Evolutionary conservation across 2,888 invertebrate species (phyloP), one percentile per base, ranked within the genome.

Genomic region (Melinaea marsaeus): DNA sequence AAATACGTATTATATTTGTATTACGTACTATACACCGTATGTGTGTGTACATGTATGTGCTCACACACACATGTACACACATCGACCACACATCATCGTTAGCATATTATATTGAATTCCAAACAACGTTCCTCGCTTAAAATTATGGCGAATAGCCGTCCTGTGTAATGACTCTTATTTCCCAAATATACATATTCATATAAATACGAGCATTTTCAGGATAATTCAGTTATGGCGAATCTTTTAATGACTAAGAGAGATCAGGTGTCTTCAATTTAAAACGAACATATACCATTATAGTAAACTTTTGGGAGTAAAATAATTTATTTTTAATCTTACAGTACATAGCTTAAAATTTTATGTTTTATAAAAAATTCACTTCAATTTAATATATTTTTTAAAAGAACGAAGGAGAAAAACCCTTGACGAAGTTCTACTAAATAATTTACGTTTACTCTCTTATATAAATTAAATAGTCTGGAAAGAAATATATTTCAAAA

Each of bases 71-170:
- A 22, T 22, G 22, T 64, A 51, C 13, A 63, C 62, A 57, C 67
- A 62, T 62, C 64, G 66, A 63, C 64, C 45, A 35, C 62, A 47
- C 37, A 46, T 55, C 45, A 57, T 35, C 69, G 70, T 69, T 75
- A 74, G 69, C 77, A 73, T 78, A 78, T 79, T 77, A 83, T 86
- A 88, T 88, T 88, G 86, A 87, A 87, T 88, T 84, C 85, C 83
- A 67, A 67, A 63, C 75, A 74, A 77, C 85, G 84, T 82, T 75
- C 78, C 66, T 68, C 75, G 74, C 81, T 82, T 86, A 87, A 87
- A 86, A 22, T 22, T 22, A 22, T 22, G 22, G 22, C 85, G 84
- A 75, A 73, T 64, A 76, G 75, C 77, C 80, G 79, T 74, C 78
- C 72, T 70, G 73, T 70, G 55, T 55, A 48, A 69, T 61, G 60